A percentile compares a stretch with the other conserved stretches of the same genome.
These are phyloP conservation scores for Heliornis fulica DNA, from an alignment of 2,113 vertebrate species.

Conservation along the genomic window DNA sequence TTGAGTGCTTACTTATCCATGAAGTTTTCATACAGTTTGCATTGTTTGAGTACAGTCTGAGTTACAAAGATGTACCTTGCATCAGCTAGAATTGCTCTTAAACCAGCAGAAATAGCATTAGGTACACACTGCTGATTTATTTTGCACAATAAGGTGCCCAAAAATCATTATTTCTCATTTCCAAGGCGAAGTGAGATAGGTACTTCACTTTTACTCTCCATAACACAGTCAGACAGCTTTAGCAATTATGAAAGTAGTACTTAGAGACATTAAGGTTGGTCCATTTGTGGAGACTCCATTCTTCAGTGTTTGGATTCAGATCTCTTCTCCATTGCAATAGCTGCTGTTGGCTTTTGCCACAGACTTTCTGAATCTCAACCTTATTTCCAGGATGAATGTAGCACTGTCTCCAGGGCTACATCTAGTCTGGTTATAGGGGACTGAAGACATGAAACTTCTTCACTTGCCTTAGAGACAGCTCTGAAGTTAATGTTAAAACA, in stretches of 20 bases:
- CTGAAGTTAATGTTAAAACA: background rate
- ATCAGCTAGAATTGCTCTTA: background rate
- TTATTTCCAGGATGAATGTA: background rate
- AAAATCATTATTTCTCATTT: background rate
- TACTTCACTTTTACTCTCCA: background rate
- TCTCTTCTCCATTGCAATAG: background rate
- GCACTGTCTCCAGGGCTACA: background rate
- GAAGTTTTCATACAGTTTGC: background rate
- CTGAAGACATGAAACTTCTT: background rate
- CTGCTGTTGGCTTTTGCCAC: background rate
- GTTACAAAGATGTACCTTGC: background rate
- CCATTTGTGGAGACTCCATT: background rate
- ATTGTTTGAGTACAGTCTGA: rapidly evolving
- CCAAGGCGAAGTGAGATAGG: background rate
- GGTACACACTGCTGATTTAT: background rate
- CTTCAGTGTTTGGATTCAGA: background rate
- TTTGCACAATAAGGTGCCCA: rapidly evolving
- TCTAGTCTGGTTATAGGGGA: background rate
- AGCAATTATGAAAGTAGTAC: background rate
- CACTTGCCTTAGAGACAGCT: background rate
- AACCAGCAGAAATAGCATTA: background rate
- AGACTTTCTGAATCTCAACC: background rate
- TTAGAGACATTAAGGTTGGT: background rate
- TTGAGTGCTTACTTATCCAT: background rate
- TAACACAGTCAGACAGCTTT: background rate